Conservation (phyloP, 2,113 vertebrate species). For the Bungarus multicinctus region DNA sequence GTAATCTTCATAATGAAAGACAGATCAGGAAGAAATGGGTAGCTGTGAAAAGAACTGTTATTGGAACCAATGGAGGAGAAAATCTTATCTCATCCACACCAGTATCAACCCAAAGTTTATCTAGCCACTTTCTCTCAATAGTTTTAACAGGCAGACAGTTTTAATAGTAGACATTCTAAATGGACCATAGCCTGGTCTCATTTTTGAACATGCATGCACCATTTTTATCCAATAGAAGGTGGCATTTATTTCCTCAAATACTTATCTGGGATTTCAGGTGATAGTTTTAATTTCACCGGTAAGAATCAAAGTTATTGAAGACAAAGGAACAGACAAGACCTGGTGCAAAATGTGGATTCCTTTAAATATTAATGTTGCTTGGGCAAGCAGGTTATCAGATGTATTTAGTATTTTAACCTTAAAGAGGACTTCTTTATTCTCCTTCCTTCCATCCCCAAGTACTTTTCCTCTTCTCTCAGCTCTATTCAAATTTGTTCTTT, state of each 20-base stretch:
- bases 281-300: neutral
- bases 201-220: neutral
- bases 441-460: neutral
- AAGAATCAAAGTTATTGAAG: neutral
- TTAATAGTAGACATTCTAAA: neutral
- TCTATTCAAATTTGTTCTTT: neutral
- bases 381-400: neutral
- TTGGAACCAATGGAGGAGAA: neutral
- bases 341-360: neutral
- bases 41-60: neutral
- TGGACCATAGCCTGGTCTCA: neutral
- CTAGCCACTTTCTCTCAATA: neutral
- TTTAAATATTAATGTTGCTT: neutral
- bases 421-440: neutral
- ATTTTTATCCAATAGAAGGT: neutral
- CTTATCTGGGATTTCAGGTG: neutral
- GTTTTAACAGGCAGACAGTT: neutral
- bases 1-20: neutral
- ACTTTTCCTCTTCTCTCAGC: neutral
- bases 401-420: neutral
- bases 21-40: neutral
- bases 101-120: neutral
- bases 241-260: neutral
- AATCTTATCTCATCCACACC: neutral
- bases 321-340: neutral